Conservation (phyloP, 92 coral and sea anemone genomes). For the Parazoanthus atlanticus region DNA sequence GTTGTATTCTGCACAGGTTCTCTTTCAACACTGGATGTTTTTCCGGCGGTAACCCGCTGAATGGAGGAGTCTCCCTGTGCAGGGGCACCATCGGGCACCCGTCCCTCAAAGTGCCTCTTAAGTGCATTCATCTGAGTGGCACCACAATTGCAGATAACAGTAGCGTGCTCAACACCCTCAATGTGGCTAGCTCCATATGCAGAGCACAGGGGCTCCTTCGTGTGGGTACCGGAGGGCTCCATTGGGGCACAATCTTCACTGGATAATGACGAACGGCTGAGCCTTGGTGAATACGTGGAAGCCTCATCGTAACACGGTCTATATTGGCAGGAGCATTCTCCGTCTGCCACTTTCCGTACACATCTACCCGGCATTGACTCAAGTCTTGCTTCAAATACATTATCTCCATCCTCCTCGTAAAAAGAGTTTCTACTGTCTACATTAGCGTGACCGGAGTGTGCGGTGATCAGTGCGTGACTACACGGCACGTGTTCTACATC, state of each 20-base stretch:
- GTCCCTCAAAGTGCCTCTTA: constrained; percentile 18
- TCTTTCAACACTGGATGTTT: too few relatives aligned
- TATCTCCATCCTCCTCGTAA: background rate
- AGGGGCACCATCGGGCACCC: constrained; percentile 45
- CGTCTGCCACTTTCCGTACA: constrained; percentile 2
- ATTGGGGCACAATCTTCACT: constrained; percentile 2
- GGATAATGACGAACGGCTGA: constrained; percentile 9
- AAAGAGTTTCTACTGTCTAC: constrained; percentile 15
- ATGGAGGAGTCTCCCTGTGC: background rate
- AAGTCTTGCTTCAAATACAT: background rate
- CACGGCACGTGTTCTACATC: background rate
- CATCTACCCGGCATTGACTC: background rate
- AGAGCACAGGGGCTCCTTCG: constrained; percentile 23
- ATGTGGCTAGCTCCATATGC: background rate
- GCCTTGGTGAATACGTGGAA: background rate
- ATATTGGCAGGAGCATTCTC: constrained; percentile 25
- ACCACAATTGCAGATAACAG: constrained; percentile 29
- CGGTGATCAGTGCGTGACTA: background rate
- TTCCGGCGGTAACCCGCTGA: background rate
- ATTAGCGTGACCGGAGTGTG: background rate
- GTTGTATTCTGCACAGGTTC: background rate
- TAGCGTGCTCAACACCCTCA: background rate
- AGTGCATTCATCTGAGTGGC: constrained; percentile 3
- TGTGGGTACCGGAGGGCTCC: background rate
- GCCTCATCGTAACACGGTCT: background rate